Evolutionary conservation across 2,888 invertebrate genomes (phyloP).

Genomic region (Microchrysa polita): DNA sequence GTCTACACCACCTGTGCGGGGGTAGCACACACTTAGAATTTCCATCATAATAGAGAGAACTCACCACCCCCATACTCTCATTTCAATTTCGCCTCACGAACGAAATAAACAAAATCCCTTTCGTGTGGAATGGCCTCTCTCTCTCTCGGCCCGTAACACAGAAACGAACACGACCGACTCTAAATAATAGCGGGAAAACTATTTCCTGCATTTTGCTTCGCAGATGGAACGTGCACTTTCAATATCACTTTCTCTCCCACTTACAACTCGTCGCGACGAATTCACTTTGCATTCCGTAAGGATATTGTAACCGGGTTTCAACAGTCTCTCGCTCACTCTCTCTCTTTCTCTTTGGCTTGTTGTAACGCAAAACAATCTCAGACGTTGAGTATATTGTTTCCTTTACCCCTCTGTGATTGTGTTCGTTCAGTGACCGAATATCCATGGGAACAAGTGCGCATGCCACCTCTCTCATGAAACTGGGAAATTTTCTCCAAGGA

Average conservation of each 20-base stretch:
- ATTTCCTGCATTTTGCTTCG: background rate
- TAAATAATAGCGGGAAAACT: conserved; percentile 36
- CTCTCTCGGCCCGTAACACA: background rate
- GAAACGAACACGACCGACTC: background rate
- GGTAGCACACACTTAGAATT: background rate
- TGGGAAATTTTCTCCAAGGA: conserved; percentile 26
- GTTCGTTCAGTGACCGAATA: background rate
- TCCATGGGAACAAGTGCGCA: conserved; percentile 6
- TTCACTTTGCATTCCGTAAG: background rate
- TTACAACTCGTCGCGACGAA: conserved; percentile 3
- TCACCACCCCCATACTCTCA: conserved; percentile 7
- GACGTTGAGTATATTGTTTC: background rate
- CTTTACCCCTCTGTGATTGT: background rate
- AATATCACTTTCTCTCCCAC: conserved; percentile 35
- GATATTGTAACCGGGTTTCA: conserved; percentile 2
- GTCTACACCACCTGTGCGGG: too few species aligned
- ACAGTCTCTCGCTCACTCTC: too few species aligned
- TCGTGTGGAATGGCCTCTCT: background rate
- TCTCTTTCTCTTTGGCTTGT: too few species aligned
- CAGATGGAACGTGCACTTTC: conserved; percentile 28
- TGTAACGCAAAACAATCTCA: background rate
- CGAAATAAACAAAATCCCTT: background rate
- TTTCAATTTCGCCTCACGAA: background rate
- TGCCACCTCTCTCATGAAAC: background rate
- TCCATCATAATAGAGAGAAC: background rate